Base-by-base conservation (phyloP, 2,113 vertebrate genomes). In the Taurulus bubalis region DNA sequence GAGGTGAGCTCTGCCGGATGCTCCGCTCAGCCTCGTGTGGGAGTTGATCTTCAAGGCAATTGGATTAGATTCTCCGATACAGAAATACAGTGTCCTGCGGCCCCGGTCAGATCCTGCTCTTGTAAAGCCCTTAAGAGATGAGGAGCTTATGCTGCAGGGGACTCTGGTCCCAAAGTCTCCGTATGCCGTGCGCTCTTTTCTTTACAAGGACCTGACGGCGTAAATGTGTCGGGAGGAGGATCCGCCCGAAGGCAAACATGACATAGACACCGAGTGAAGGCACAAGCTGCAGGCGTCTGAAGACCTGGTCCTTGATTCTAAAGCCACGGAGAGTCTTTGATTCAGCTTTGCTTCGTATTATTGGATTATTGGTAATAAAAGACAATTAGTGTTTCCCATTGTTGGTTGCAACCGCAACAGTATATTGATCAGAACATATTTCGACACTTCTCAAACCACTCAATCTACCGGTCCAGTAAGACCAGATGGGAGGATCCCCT, bases 41-140 rank as follows among this genome's bases (percentile, higher is more conserved):
- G 63, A 76, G 64, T 40, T 85, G 75, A 89, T 83, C 84, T 89
- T n/a, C 2, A 78, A 65, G 58, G 65, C 71, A 90, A 90, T 86
- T 82, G 90, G 92, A 94, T 94, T 93, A 94, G 62, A 83, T 67
- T 80, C 40, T 75, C 49, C 71, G 78, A 81, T 83, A 79, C 89
- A 87, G 85, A 91, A 94, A 94, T 92, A 94, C 84, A 87, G 83
- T 73, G 74, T 74, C 53, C 58, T 47, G 28, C 49, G 38, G 82
- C 71, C 34, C 22, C 51, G 51, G 63, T 79, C 82, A 88, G 85
- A 91, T 90, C 90, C 91, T 69, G 10, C 51, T 60, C 22, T 16
- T 34, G 73, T 75, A 79, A 80, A 79, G 45, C 53, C 72, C 59
- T 85, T 49, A 16, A 71, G 59, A 83, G 62, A 67, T 80, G 71